Conservation (phyloP, 2,888 invertebrate species). For the Protophormia terraenovae region DNA sequence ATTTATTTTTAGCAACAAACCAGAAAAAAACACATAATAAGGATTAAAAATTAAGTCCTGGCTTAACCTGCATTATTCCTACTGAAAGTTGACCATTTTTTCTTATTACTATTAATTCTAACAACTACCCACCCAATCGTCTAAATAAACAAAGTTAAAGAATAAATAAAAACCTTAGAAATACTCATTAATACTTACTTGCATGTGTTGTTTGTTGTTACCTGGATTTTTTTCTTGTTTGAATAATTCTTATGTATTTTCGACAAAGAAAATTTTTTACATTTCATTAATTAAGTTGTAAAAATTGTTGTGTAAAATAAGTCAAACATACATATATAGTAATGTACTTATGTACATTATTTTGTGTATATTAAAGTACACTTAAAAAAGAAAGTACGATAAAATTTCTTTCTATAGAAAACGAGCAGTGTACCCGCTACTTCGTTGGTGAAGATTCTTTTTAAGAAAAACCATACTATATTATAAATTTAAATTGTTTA, state of each 20-base stretch:
- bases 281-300: conserved; percentile 10
- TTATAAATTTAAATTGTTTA: too few species aligned
- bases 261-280: background rate
- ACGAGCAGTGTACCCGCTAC: too few species aligned
- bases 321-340: background rate
- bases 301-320: background rate
- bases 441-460: too few species aligned
- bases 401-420: too few species aligned
- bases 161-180: too few species aligned
- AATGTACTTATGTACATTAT: too few species aligned
- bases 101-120: background rate
- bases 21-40: background rate
- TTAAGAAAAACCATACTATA: too few species aligned
- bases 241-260: background rate
- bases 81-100: background rate
- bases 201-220: background rate
- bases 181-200: background rate
- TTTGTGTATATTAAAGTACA: background rate
- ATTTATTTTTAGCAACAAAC: background rate
- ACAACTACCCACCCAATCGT: background rate
- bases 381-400: background rate
- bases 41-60: background rate
- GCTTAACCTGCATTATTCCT: background rate
- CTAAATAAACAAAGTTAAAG: too few species aligned
- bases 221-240: background rate